Percentiles rank a stretch among this genome's conserved stretches.
Evolutionary conservation across 2,113 vertebrate species (phyloP).

Genomic region (Chaenogobius annularis): DNA sequence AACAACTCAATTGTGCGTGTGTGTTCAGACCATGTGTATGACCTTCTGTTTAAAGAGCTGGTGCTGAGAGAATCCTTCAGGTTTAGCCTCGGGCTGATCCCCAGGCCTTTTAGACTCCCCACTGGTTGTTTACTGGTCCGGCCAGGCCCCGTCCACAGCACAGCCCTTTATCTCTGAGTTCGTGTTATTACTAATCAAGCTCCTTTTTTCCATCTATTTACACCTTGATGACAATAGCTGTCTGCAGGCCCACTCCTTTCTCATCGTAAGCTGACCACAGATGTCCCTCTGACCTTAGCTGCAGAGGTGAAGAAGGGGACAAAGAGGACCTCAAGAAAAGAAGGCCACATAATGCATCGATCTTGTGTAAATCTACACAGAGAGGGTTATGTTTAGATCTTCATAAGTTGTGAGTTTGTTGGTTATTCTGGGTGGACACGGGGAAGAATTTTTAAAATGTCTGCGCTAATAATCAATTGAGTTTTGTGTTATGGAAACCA

Average conservation of each 20-base stretch:
- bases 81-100: slow-evolving; percentile 71
- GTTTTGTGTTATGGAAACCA: not conserved
- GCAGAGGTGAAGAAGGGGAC: slow-evolving; percentile 76
- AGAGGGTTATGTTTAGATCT: not conserved
- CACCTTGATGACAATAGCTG: slow-evolving; percentile 87
- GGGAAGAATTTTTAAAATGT: not conserved
- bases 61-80: slow-evolving; percentile 84
- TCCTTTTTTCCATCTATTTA: slow-evolving; percentile 82
- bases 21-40: slow-evolving; percentile 49
- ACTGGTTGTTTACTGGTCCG: slow-evolving; percentile 72
- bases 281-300: slow-evolving; percentile 79
- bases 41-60: slow-evolving; percentile 58
- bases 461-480: not conserved
- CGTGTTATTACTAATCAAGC: slow-evolving; percentile 75
- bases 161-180: slow-evolving; percentile 82
- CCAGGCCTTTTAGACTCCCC: slow-evolving; percentile 48
- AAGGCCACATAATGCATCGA: not conserved
- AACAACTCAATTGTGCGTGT: slow-evolving; percentile 39
- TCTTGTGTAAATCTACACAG: not conserved
- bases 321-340: slow-evolving; percentile 25
- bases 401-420: not conserved
- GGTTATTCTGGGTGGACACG: not conserved
- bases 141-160: slow-evolving; percentile 53
- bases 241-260: slow-evolving; percentile 78
- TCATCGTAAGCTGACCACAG: slow-evolving; percentile 78